Percentiles rank a stretch among this genome's conserved stretches.
Conservation (phyloP, 2,888 invertebrate genomes). For the Drosophila algonquin region DNA sequence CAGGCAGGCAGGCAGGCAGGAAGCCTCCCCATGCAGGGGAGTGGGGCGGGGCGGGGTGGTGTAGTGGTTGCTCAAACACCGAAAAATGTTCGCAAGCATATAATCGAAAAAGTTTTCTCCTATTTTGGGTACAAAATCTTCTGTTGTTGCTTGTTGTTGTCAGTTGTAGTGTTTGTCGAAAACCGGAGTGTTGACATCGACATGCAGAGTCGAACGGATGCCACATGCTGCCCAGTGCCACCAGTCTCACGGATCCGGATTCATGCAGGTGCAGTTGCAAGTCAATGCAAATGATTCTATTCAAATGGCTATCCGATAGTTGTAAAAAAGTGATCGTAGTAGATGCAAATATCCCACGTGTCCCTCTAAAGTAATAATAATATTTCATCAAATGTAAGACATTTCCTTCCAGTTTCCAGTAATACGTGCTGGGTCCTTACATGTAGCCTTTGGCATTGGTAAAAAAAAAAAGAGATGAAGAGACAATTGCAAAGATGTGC, state of each 20-base stretch:
- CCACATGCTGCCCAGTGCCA: neutral
- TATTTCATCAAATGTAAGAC: no score
- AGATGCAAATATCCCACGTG: no score
- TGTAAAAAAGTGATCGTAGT: no score
- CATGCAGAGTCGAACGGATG: neutral
- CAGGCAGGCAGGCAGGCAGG: slow-evolving; percentile 8
- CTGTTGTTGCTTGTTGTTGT: neutral
- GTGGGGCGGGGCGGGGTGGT: neutral
- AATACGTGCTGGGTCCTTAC: no score
- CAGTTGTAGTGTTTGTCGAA: neutral
- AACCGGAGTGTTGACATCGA: neutral
- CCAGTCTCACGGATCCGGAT: neutral
- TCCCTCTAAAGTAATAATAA: no score
- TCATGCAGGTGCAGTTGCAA: neutral
- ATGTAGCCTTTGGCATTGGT: no score
- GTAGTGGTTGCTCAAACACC: slow-evolving; percentile 59
- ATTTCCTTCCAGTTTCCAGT: no score
- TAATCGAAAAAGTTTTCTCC: slow-evolving; percentile 78
- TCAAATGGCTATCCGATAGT: no score
- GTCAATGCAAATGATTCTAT: neutral
- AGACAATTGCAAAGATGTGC: no score
- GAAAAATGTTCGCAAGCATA: slow-evolving; percentile 78
- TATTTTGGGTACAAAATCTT: slow-evolving; percentile 2
- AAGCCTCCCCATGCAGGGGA: slow-evolving; percentile 4
- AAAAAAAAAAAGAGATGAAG: no score